Base-by-base conservation (phyloP, 2,113 vertebrate genomes). In the Turdus rufiventris region DNA sequence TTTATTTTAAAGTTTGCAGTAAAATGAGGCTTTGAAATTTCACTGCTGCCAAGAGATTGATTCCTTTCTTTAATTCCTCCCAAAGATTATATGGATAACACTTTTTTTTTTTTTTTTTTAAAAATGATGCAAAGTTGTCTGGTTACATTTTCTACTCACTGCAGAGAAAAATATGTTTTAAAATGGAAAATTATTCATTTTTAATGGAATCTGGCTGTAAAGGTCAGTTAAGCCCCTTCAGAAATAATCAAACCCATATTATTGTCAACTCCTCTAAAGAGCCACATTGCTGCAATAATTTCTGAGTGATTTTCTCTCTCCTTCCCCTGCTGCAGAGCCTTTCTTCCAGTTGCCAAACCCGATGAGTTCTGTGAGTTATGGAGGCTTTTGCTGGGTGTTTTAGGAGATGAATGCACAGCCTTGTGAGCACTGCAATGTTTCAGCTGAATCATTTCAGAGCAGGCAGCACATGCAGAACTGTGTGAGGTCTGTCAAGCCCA, bases 1-100 rank as follows among this genome's bases (percentile, higher is more conserved):
- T 87, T 85, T 75, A 68, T 91, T 97, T 97, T 87, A 94, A 91
- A 81, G 80, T 5, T 86, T 9, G 20, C 85, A 91, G 84, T 56
- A 91, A 96, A 97, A 97, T 96, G 79, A 95, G 72, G 77, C 91
- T 94, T 94, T 77, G 91, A 89, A 94, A 86, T 91, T 83, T 90
- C 91, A 58, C 88, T 85, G n/a, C 71, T 93, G 71, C 78, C 57
- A 47, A 75, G 68, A 96, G 76, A 95, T 90, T 88, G 92, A 88
- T 89, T 96, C 96, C 54, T 83, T 85, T 45, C 71, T 67, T 95
- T 81, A 80, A 92, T 67, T 87, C 73, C 85, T 65, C 60, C 60
- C 54, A 29, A 89, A 97, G 85, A 96, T 92, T 82, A 96, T 85
- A 74, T 73, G 87, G 85, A 84, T 85, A 95, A 94, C 65, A 51